Evolutionary conservation across 1,140 invertebrate genomes (phyloP).

Genomic region (Mamestra configurata): DNA sequence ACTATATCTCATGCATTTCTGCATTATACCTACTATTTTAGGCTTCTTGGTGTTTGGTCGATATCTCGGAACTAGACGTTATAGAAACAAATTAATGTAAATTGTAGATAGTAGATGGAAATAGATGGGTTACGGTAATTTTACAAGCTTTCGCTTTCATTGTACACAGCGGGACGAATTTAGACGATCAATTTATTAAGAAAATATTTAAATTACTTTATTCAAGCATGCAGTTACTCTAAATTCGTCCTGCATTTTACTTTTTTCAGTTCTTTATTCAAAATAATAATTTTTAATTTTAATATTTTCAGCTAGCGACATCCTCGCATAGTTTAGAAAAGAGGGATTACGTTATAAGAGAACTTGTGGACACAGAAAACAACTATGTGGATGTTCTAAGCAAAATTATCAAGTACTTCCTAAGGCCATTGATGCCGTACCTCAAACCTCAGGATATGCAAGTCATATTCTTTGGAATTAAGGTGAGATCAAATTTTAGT

Average conservation of each 20-base stretch:
- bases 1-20: background rate
- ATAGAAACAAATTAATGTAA: constrained; percentile 35
- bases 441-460: constrained; percentile 93
- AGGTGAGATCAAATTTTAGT: constrained; percentile 88
- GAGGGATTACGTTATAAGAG: constrained; percentile 98
- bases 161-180: constrained; percentile 26
- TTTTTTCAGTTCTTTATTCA: background rate
- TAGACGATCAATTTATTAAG: background rate
- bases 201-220: background rate
- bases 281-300: constrained; percentile 10
- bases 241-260: background rate
- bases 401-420: constrained; percentile 95
- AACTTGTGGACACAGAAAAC: constrained; percentile 98
- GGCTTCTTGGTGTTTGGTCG: too few species aligned
- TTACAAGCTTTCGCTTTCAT: background rate
- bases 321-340: constrained; percentile 93
- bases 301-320: constrained; percentile 87
- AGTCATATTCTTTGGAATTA: constrained; percentile 96
- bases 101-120: constrained; percentile 31
- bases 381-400: constrained; percentile 98
- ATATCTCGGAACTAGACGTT: background rate
- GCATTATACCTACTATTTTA: too few species aligned
- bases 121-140: constrained; percentile 9
- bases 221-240: background rate
- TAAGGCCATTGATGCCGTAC: constrained; percentile 92